Percentiles rank a stretch among this genome's conserved stretches.
Conservation (phyloP, 1,140 invertebrate genomes). For the Nylanderia fulva region DNA sequence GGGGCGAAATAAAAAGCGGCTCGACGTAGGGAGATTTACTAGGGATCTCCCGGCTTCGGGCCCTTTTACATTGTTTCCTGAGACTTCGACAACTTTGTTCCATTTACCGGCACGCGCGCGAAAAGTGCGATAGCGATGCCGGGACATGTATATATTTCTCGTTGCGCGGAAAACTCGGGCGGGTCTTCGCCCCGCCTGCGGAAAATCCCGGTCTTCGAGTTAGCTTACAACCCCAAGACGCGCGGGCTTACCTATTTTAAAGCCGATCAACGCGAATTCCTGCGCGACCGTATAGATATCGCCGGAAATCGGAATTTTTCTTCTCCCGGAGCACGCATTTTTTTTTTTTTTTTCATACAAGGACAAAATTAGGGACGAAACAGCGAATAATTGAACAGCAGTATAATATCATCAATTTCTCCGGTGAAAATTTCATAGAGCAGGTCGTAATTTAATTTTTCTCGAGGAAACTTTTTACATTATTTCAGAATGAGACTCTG, state of each 20-base stretch:
- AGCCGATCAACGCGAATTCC: constrained; percentile 54
- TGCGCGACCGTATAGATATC: constrained; percentile 40
- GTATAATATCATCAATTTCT: neutral
- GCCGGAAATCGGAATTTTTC: constrained; percentile 20
- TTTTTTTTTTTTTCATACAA: constrained; percentile 39
- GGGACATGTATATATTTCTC: constrained; percentile 32
- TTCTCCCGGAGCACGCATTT: constrained; percentile 18
- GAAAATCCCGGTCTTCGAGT: constrained; percentile 40
- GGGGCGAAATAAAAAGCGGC: constrained; percentile 13
- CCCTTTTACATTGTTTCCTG: constrained; percentile 28
- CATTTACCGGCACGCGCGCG: constrained; percentile 37
- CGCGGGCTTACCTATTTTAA: constrained; percentile 49
- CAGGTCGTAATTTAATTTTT: constrained; percentile 21
- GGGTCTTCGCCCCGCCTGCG: neutral
- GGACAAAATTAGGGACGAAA: neutral
- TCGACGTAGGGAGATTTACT: constrained; percentile 36
- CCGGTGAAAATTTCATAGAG: neutral
- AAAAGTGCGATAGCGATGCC: neutral
- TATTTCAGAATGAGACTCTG: neutral
- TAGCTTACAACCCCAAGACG: constrained; percentile 27
- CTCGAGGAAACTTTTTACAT: neutral
- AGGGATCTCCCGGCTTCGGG: constrained; percentile 17
- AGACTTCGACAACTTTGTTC: constrained; percentile 53
- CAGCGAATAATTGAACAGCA: neutral
- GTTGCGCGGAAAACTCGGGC: constrained; percentile 3